These are phyloP conservation scores for Siniperca undulata DNA, from an alignment of 2,797 vertebrate species.

Conservation along the genomic window DNA sequence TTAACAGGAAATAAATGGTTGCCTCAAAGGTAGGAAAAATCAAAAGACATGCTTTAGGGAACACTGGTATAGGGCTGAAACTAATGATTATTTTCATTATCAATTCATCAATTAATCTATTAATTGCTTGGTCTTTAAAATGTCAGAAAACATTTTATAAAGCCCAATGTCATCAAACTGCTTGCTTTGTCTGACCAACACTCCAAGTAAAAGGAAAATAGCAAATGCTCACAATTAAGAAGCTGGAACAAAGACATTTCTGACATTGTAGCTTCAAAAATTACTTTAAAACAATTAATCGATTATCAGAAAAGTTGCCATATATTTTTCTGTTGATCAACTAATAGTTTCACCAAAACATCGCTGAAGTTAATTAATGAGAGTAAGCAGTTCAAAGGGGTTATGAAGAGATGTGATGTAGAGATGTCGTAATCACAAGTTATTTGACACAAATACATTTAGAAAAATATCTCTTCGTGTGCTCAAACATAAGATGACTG, in stretches of 20 bases:
- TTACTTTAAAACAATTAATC: background rate
- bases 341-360: background rate
- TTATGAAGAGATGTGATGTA: background rate
- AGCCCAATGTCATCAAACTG: conserved; percentile 4
- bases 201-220: background rate
- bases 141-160: background rate
- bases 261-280: background rate
- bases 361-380: background rate
- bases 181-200: background rate
- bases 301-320: background rate
- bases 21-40: background rate
- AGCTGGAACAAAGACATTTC: background rate
- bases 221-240: background rate
- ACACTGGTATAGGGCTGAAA: background rate
- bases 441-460: background rate
- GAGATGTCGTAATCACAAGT: background rate
- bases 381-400: background rate
- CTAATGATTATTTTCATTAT: background rate
- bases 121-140: background rate
- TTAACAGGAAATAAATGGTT: background rate
- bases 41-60: background rate
- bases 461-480: background rate
- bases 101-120: background rate
- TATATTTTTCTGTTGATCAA: background rate
- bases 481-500: conserved; percentile 13